phyloP scores from a whole-genome alignment of 2,113 vertebrate species.

The Hemichromis elongatus region DNA sequence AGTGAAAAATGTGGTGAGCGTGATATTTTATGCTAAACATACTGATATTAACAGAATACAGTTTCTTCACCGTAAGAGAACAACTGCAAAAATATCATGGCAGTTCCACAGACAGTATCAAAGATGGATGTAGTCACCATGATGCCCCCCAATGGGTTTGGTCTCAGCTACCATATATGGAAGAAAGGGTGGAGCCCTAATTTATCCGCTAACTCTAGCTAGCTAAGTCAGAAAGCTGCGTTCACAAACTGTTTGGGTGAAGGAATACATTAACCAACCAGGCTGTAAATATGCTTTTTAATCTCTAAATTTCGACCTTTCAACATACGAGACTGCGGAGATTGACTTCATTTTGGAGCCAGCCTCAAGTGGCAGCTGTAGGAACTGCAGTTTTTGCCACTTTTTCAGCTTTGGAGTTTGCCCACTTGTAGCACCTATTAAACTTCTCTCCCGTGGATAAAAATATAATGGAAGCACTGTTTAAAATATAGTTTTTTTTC shows the following conservation, averaged over 20 bases:
- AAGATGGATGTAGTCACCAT: not conserved
- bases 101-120: not conserved
- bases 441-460: not conserved
- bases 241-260: not conserved
- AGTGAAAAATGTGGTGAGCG: not conserved
- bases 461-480: not conserved
- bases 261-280: rapidly evolving
- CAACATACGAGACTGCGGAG: rapidly evolving
- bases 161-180: not conserved
- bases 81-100: not conserved
- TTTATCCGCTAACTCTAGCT: not conserved
- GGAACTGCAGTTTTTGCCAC: not conserved
- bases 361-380: not conserved
- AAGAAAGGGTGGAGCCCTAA: not conserved
- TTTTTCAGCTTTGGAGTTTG: not conserved
- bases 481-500: not conserved
- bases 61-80: not conserved
- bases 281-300: not conserved
- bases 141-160: not conserved
- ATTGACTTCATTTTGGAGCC: not conserved
- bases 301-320: not conserved
- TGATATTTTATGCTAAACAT: not conserved
- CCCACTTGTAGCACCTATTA: not conserved
- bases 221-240: not conserved
- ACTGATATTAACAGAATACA: not conserved